Evolutionary conservation across 2,797 vertebrate species (phyloP).

Genomic region (Betta splendens): DNA sequence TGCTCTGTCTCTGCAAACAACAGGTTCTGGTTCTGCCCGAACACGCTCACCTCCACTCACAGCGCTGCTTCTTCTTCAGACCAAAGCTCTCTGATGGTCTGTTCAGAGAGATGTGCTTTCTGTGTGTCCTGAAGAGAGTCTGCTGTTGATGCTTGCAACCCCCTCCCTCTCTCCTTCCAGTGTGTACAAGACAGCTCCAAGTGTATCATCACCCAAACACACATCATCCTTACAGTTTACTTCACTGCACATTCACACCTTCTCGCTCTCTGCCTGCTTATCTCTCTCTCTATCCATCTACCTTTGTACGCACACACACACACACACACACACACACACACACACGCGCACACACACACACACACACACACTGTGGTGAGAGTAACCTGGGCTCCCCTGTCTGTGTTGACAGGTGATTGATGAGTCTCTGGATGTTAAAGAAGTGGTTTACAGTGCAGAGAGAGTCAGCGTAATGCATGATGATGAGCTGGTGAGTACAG

Average conservation of each 20-base stretch:
- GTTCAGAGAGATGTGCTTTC: conserved; percentile 42
- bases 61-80: conserved; percentile 35
- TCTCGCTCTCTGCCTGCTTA: conserved; percentile 38
- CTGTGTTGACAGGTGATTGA: conserved; percentile 94
- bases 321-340: conserved; percentile 9
- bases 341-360: conserved; percentile 27
- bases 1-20: conserved; percentile 58
- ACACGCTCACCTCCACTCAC: conserved; percentile 55
- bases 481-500: conserved; percentile 92
- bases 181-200: conserved; percentile 61
- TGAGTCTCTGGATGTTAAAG: conserved; percentile 96
- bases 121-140: conserved; percentile 46
- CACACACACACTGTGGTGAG: conserved; percentile 60
- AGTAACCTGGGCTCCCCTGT: conserved; percentile 83
- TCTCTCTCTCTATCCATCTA: conserved; percentile 29
- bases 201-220: conserved; percentile 60
- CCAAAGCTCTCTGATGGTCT: conserved; percentile 44
- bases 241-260: conserved; percentile 53
- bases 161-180: conserved; percentile 54
- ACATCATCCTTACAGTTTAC: conserved; percentile 51
- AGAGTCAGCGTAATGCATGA: conserved; percentile 90
- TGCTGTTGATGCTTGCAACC: conserved; percentile 64
- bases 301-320: conserved; percentile 1
- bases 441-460: conserved; percentile 92
- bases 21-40: conserved; percentile 45